phyloP scores from a whole-genome alignment of 2,888 invertebrate species.

The Reticulitermes lucifugus region DNA sequence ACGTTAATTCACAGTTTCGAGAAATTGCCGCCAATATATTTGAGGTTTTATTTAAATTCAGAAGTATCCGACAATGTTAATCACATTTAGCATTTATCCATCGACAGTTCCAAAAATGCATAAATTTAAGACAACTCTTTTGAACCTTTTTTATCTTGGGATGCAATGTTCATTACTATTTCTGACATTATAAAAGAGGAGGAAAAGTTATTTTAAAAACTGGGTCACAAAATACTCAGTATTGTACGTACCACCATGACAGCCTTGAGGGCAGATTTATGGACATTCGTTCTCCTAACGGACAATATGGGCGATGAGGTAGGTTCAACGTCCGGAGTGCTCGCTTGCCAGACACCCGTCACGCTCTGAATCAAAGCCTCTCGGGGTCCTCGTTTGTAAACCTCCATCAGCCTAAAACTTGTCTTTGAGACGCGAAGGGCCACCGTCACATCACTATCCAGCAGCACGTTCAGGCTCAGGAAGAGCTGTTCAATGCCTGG shows the following conservation, averaged over 20 bases:
- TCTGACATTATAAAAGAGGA: too few species aligned
- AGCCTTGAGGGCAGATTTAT: neutral
- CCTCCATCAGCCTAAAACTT: neutral
- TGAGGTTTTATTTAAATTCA: too few species aligned
- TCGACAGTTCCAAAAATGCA: too few species aligned
- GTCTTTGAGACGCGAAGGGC: neutral
- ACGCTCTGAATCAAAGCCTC: neutral
- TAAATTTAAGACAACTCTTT: too few species aligned
- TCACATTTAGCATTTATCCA: too few species aligned
- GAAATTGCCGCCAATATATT: too few species aligned
- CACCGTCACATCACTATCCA: constrained; percentile 11
- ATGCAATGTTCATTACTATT: too few species aligned
- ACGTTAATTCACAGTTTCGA: too few species aligned
- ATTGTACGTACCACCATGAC: constrained; percentile 24
- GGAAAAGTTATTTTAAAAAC: too few species aligned
- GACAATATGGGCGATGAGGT: neutral
- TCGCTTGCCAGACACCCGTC: neutral
- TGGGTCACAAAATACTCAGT: too few species aligned
- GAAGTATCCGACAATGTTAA: too few species aligned
- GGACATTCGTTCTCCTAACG: constrained; percentile 1
- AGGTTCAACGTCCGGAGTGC: neutral
- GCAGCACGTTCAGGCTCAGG: neutral
- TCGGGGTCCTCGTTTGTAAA: neutral
- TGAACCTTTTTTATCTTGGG: too few species aligned
- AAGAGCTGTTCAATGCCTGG: neutral